A percentile compares a stretch with the other conserved stretches of the same genome.
Evolutionary conservation across 2,888 invertebrate genomes (phyloP).

Genomic region (Cephus runcator): DNA sequence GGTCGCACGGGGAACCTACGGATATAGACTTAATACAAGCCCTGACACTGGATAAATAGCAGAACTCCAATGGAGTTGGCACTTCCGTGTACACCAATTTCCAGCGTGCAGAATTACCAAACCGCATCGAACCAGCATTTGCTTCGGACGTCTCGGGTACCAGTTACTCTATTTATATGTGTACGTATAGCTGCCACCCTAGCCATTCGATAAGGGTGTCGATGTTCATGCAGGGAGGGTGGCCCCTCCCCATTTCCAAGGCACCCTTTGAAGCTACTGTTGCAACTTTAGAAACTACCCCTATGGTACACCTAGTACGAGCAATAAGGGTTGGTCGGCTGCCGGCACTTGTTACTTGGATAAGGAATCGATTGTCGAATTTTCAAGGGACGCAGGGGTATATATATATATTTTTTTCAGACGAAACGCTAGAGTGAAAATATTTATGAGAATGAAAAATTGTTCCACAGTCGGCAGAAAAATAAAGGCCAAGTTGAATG

Average conservation of each 20-base stretch:
- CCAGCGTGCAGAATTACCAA: slow-evolving; percentile 19
- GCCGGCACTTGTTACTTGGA: not conserved
- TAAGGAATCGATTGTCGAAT: not conserved
- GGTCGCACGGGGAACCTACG: slow-evolving; percentile 33
- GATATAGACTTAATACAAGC: slow-evolving; percentile 29
- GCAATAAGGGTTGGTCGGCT: not conserved
- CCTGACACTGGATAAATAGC: slow-evolving; percentile 50
- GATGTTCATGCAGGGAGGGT: not conserved
- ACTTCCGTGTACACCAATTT: slow-evolving; percentile 26
- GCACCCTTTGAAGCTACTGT: not conserved
- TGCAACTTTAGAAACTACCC: not conserved
- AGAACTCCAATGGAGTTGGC: slow-evolving; percentile 36
- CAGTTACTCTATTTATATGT: not conserved
- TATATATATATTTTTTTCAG: too few relatives aligned
- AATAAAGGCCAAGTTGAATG: not conserved
- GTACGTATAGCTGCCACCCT: not conserved
- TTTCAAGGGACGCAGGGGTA: not conserved
- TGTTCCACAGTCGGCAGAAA: not conserved
- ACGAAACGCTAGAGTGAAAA: not conserved
- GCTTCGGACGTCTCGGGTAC: not conserved
- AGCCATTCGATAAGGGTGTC: not conserved
- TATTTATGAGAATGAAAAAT: not conserved
- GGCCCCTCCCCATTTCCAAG: too few relatives aligned
- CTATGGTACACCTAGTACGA: not conserved
- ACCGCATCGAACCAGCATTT: slow-evolving; percentile 13